A percentile compares a stretch with the other conserved stretches of the same genome.
Evolutionary conservation across 2,113 vertebrate genomes (phyloP).

Genomic region (Gopherus evgoodei): DNA sequence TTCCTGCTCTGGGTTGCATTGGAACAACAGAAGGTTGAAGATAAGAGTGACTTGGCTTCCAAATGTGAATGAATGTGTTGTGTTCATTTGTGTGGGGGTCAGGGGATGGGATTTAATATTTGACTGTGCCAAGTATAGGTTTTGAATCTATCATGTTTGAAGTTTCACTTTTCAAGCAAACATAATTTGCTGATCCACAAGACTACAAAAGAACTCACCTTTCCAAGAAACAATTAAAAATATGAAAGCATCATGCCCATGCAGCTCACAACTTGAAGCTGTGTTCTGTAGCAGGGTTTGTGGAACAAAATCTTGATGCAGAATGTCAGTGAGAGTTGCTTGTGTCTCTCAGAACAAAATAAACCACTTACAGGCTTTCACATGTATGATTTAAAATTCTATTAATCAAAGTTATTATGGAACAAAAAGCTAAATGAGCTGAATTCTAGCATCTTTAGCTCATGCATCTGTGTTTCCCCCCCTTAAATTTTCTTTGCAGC

Average conservation of each 20-base stretch:
- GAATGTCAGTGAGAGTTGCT: not conserved
- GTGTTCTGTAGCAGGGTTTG: not conserved
- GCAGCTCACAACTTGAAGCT: not conserved
- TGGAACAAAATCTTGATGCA: not conserved
- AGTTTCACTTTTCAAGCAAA: not conserved
- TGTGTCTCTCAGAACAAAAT: not conserved
- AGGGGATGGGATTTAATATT: not conserved
- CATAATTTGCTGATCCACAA: not conserved
- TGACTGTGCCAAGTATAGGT: not conserved
- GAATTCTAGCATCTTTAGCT: not conserved
- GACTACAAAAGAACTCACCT: not conserved
- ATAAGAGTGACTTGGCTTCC: not conserved
- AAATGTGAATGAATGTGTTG: not conserved
- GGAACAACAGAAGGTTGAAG: not conserved
- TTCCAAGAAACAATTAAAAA: not conserved
- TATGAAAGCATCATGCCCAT: not conserved
- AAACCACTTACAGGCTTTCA: not conserved
- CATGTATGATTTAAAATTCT: not conserved
- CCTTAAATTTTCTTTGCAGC: not conserved
- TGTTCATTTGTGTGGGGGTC: rapidly evolving
- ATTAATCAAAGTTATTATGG: not conserved
- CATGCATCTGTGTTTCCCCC: not conserved
- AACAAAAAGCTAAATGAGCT: not conserved
- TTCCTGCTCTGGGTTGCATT: not conserved
- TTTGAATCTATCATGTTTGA: not conserved